Conservation (phyloP, 2,113 vertebrate species). For the Neoarius graeffei region DNA sequence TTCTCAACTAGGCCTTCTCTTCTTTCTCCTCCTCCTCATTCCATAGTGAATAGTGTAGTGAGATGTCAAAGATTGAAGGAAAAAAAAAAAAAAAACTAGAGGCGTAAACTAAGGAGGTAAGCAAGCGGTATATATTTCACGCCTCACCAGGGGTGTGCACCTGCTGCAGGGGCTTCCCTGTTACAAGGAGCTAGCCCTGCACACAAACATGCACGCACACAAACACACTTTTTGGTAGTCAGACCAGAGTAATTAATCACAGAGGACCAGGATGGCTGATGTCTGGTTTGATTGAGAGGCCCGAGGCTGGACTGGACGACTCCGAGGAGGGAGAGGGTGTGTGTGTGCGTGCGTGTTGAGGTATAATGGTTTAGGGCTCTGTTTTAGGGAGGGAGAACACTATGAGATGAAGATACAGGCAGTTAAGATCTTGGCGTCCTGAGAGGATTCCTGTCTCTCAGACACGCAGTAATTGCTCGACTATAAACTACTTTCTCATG, state of each 20-base stretch:
- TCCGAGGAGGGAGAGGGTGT: conserved; percentile 4
- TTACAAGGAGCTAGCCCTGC: neutral
- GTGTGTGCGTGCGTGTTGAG: neutral
- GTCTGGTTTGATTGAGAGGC: conserved; percentile 58
- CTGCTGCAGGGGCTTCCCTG: conserved; percentile 32
- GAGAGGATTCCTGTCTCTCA: conserved; percentile 34
- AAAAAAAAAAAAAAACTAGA: neutral
- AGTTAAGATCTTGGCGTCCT: conserved; percentile 13
- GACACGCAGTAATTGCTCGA: conserved; percentile 34
- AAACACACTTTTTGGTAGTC: conserved; percentile 54
- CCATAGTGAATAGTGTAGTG: conserved; percentile 14
- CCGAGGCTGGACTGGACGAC: conserved; percentile 50
- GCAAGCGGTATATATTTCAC: conserved; percentile 18
- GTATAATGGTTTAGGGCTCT: conserved; percentile 41
- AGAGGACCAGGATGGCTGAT: conserved; percentile 55
- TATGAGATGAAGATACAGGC: conserved; percentile 29
- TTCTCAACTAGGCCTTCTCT: neutral
- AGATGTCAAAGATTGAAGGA: conserved; percentile 16
- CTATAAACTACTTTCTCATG: conserved; percentile 24
- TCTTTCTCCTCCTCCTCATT: neutral
- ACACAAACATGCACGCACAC: conserved; percentile 24
- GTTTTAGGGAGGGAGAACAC: conserved; percentile 37
- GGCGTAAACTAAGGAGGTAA: conserved; percentile 17
- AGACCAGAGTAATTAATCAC: conserved; percentile 61
- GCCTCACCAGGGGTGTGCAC: conserved; percentile 21